These are phyloP conservation scores for Cichladusa arquata DNA, from an alignment of 2,113 vertebrate species.

Conservation along the genomic window DNA sequence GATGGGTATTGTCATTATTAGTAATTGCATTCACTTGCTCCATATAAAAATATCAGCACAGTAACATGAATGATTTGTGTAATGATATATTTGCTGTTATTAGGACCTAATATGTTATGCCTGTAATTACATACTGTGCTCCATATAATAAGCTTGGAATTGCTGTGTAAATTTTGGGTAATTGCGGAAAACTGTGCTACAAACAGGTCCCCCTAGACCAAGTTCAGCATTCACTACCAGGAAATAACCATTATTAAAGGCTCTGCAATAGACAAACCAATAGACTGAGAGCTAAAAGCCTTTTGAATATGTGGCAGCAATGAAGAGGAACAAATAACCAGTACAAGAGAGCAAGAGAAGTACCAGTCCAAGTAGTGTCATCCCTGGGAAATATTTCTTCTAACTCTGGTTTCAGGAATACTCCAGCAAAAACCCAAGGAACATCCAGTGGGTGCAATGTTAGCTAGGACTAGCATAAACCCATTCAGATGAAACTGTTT, in stretches of 20 bases:
- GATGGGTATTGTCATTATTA: constrained; percentile 3
- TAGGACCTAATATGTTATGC: constrained; percentile 41
- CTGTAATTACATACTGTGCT: constrained; percentile 44
- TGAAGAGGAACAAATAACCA: background rate
- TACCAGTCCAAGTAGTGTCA: background rate
- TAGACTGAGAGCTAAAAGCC: background rate
- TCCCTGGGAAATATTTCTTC: background rate
- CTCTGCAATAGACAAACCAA: background rate
- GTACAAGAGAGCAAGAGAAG: background rate
- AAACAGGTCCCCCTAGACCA: constrained; percentile 38
- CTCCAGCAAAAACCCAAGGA: background rate
- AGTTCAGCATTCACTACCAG: background rate
- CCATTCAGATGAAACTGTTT: background rate
- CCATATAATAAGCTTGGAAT: constrained; percentile 17
- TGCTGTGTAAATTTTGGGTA: constrained; percentile 53
- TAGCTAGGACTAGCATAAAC: background rate
- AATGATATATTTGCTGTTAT: constrained; percentile 50
- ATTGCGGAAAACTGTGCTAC: constrained; percentile 46
- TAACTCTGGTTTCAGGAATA: background rate
- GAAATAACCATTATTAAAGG: constrained; percentile 25
- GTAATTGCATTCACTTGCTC: background rate
- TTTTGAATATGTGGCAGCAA: background rate
- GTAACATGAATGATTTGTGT: constrained; percentile 46
- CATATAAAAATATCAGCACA: constrained; percentile 40
- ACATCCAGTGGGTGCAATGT: background rate